Base-by-base conservation (phyloP, 2,888 invertebrate genomes). In the Ctenicera cuprea region DNA sequence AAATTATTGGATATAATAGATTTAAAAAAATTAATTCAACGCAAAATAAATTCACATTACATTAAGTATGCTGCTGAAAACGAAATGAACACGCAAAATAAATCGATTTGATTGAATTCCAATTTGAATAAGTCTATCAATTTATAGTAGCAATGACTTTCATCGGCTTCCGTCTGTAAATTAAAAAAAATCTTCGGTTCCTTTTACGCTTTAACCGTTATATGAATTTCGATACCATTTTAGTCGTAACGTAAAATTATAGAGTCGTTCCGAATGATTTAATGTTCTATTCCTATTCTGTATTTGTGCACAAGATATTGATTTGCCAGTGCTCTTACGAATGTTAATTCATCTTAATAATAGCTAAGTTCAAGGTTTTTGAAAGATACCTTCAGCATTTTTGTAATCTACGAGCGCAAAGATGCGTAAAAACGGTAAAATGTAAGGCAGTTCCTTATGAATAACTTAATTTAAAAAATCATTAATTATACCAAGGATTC, bases 221-320 rank as follows among this genome's bases (percentile, higher is more conserved):
- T 18, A 45, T 62, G 43, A 62, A 62, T 45, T 62, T 62, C 61
- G 45, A 22, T 45, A 45, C 62, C 62, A 45, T 62, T 62, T 62
- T 45, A 43, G 62, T 41, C 62, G 62, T 30, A 26, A 62, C 26
- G 62, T 43, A 26, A 43, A 62, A 45, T 62, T 62, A 62, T 62
- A 62, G 62, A 62, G 62, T 43, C 62, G 45, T 62, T 62, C 30
- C 45, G 43, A 62, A 62, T 62, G 62, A 62, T 62, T 62, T 62
- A 62, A 45, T 62, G 26, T 62, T 62, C 30, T 62, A 45, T 62
- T 45, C 3, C 22, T 16, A 43, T 62, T 62, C 62, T 62, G 45
- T 62, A 45, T 62, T 62, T 62, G 62, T 62, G 43, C 62, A 16
- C 26, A 45, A 45, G 43, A 14, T 41, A 45, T 45, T 26, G 59